These are phyloP conservation scores for Clarias fuscus DNA, from an alignment of 2,797 vertebrate species.

Conservation along the genomic window DNA sequence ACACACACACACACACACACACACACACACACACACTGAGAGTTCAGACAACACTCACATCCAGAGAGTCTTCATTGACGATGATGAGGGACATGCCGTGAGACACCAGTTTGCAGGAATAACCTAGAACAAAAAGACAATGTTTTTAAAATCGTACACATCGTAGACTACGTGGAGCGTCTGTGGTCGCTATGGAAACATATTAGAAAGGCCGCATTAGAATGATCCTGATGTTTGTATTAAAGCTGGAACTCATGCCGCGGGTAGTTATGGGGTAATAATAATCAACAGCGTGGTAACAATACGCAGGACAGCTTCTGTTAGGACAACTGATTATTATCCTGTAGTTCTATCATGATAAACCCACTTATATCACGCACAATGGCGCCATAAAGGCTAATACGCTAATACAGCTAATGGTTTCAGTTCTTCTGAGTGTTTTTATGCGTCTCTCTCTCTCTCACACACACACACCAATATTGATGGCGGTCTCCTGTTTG, in stretches of 20 bases:
- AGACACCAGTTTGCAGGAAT: constrained; percentile 92
- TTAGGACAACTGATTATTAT: not conserved
- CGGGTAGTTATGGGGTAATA: not conserved
- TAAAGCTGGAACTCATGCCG: not conserved
- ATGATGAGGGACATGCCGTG: constrained; percentile 97
- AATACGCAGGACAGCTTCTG: not conserved
- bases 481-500: constrained; percentile 96
- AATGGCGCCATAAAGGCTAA: not conserved
- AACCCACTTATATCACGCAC: not conserved
- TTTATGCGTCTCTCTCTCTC: not conserved
- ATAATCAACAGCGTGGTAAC: not conserved
- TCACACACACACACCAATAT: constrained; percentile 82
- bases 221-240: not conserved
- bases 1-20: constrained; percentile 36
- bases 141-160: not conserved
- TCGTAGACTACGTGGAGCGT: not conserved
- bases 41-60: constrained; percentile 81
- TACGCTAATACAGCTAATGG: not conserved
- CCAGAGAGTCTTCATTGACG: constrained; percentile 95
- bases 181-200: not conserved
- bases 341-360: not conserved
- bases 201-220: not conserved
- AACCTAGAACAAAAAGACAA: constrained; percentile 76
- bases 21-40: constrained; percentile 35
- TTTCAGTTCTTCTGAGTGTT: not conserved